Percentiles rank a stretch among this genome's conserved stretches.
Conservation (phyloP, 2,113 vertebrate species). For the Camelus bactrianus region DNA sequence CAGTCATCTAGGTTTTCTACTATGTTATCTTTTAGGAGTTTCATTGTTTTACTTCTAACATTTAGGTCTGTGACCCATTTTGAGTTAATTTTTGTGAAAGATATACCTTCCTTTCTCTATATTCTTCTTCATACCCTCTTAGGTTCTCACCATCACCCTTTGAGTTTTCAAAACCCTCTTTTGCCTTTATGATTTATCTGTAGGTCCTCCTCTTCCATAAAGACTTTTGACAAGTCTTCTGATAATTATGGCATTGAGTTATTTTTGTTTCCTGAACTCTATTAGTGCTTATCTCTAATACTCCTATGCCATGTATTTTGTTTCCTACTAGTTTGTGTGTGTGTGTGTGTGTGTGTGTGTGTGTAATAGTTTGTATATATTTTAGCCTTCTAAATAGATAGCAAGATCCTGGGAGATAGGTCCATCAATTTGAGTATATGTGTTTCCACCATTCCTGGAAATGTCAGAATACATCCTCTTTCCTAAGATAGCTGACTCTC, state of each 20-base stretch:
- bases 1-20: neutral
- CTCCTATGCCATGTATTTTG: neutral
- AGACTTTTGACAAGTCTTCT: neutral
- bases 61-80: neutral
- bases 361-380: neutral
- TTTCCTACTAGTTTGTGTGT: neutral
- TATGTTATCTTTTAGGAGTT: neutral
- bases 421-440: neutral
- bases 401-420: neutral
- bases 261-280: neutral
- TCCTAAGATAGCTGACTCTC: neutral
- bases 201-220: neutral
- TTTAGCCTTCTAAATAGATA: neutral
- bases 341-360: neutral
- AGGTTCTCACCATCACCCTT: neutral
- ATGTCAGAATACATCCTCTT: neutral
- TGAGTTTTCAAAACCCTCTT: neutral
- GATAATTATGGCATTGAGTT: neutral
- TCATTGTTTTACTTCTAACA: neutral
- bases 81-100: neutral
- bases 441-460: neutral
- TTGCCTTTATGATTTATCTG: neutral
- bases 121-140: neutral
- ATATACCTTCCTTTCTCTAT: neutral
- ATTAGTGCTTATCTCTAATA: neutral